Evolutionary conservation across 53 echinoderm and acorn worm genomes (phyloP), one percentile per base, ranked within the genome.

Genomic region (Pentamera pediparva): DNA sequence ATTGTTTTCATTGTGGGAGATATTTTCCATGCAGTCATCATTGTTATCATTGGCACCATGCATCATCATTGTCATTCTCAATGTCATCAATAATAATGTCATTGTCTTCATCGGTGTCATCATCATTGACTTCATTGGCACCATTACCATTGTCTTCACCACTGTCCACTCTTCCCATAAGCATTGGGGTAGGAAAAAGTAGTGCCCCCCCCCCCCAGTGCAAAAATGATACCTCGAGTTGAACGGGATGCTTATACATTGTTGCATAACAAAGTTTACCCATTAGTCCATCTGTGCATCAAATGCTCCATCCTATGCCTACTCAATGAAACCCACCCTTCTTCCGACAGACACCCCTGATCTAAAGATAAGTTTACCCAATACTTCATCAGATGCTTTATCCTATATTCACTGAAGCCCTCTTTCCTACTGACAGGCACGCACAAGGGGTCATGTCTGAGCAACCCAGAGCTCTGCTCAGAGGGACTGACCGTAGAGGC

Each of bases 381-480:
- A n/a, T n/a, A n/a, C n/a, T n/a, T n/a, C n/a, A n/a, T n/a, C n/a
- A n/a, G n/a, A n/a, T n/a, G n/a, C n/a, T n/a, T n/a, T n/a, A n/a
- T n/a, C n/a, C n/a, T n/a, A n/a, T n/a, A n/a, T n/a, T n/a, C n/a
- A n/a, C n/a, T n/a, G n/a, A n/a, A n/a, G n/a, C n/a, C n/a, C n/a
- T n/a, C n/a, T n/a, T n/a, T n/a, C n/a, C n/a, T n/a, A n/a, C 20
- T 32, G 1, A 17, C 15, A 84, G 84, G 84, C 4, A 52, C 58
- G 2, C 56, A 80, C 32, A 37, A 70, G 1, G 89, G 75, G 0
- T 73, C 59, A 3, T 96, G 98, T 69, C 48, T 91, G 40, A 96
- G 91, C 45, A 85, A 96, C 54, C 98, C 98, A 13, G 76, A 77
- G 21, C 79, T 83, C 18, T 96, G 98, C 71, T 22, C 33, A 1